Evolutionary conservation across 2,888 invertebrate genomes (phyloP).

Genomic region (Andrena minutula): DNA sequence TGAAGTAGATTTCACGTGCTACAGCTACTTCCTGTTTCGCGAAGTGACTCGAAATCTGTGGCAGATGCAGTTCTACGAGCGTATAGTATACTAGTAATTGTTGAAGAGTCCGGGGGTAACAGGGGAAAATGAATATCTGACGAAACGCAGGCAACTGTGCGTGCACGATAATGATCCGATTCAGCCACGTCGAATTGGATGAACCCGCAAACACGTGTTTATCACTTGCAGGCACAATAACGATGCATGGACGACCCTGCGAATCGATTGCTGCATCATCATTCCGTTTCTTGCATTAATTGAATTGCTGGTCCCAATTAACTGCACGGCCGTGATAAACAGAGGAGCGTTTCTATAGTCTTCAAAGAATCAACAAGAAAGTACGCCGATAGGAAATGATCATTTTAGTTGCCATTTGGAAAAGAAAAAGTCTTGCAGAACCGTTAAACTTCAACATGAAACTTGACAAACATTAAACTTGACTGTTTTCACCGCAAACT

Average conservation of each 20-base stretch:
- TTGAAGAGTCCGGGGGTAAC: constrained; percentile 31
- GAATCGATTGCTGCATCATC: constrained; percentile 54
- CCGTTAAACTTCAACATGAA: too few relatives aligned
- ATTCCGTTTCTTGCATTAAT: constrained; percentile 38
- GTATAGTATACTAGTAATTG: constrained; percentile 21
- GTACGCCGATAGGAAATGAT: too few relatives aligned
- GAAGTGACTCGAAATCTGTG: neutral
- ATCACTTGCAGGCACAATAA: constrained; percentile 54
- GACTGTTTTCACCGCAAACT: too few relatives aligned
- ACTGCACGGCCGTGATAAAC: constrained; percentile 16
- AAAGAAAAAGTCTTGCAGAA: too few relatives aligned
- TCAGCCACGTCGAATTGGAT: constrained; percentile 40
- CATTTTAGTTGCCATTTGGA: too few relatives aligned
- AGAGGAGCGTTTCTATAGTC: neutral
- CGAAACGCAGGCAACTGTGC: constrained; percentile 27
- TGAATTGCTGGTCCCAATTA: constrained; percentile 35
- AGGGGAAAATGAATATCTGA: constrained; percentile 46
- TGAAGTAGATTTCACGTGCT: neutral
- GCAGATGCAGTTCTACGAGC: neutral
- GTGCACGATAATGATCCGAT: constrained; percentile 54
- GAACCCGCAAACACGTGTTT: constrained; percentile 56
- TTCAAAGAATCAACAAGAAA: neutral
- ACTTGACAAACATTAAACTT: too few relatives aligned
- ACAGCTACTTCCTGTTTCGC: neutral
- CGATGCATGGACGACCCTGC: constrained; percentile 18